Percentiles rank a stretch among this genome's conserved stretches.
Conservation (phyloP, 2,888 invertebrate species). For the Sepioteuthis lessoniana region DNA sequence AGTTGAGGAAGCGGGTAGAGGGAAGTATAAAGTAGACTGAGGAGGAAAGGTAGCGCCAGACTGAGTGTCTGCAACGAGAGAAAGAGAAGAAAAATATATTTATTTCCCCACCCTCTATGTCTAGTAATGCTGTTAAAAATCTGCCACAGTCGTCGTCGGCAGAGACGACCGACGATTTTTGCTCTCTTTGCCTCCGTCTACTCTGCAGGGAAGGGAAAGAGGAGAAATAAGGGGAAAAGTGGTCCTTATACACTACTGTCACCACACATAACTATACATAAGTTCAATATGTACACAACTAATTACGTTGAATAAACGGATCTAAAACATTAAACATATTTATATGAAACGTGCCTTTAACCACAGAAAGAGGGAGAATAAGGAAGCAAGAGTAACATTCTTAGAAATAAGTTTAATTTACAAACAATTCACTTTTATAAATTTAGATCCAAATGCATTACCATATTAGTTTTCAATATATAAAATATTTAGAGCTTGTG, state of each 20-base stretch:
- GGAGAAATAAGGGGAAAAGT: background rate
- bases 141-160: background rate
- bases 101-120: background rate
- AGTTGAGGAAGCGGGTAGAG: background rate
- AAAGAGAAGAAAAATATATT: background rate
- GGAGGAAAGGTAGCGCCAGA: constrained; percentile 12
- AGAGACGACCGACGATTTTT: background rate
- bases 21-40: no score
- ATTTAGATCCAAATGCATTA: no score
- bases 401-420: no score
- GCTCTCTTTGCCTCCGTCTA: background rate
- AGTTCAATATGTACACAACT: no score
- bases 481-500: background rate
- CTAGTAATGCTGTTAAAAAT: background rate
- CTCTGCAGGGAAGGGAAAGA: background rate
- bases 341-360: no score
- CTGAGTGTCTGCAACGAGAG: constrained; percentile 20
- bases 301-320: no score
- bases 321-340: no score
- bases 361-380: no score
- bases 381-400: no score
- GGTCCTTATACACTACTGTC: background rate
- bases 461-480: no score
- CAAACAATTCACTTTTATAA: no score
- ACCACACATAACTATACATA: background rate